Evolutionary conservation across 2,888 invertebrate genomes (phyloP), one percentile per base, ranked within the genome.

Genomic region (Himalopsyche tibetana): DNA sequence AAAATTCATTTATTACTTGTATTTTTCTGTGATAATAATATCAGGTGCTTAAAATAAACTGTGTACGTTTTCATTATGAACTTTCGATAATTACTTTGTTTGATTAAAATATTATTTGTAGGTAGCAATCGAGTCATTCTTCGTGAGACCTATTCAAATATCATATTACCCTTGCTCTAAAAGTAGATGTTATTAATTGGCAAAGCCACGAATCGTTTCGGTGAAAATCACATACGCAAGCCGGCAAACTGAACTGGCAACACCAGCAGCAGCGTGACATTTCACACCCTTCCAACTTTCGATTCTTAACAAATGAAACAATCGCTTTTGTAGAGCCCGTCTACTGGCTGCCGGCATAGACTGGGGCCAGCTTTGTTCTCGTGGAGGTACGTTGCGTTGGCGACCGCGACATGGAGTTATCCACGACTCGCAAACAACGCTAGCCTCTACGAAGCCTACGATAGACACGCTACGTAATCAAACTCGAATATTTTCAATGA

Each of bases 301-400:
- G 80, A 80, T 51, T 82, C 82, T 82, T 82, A 82, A 69, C 85
- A 82, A 85, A 69, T 55, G 74, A 63, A 82, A 85, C 85, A 82
- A 82, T 74, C 55, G 82, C 79, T n/a, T 82, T 85, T 85, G 85
- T 74, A 36, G 82, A 40, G 2, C 80, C 85, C 63, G 82, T 74
- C 51, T 74, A 19, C 74, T 74, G 74, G 36, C 74, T 74, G 74
- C 74, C 74, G 74, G 36, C 83, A 55, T 19, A 84, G 79, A 40
- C 55, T 63, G 55, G 79, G 55, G n/a, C 55, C 36, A 82, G 55
- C 82, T 74, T 74, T 74, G 74, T 74, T 74, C 74, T 74, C 74
- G 74, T 74, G 38, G 74, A 74, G 74, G 74, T 74, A 74, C 74
- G 74, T 74, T 38, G 36, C 74, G 19, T 36, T 74, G 74, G 74